Base-by-base conservation (phyloP, 2,797 vertebrate species). In the Mionectes olivaceus region DNA sequence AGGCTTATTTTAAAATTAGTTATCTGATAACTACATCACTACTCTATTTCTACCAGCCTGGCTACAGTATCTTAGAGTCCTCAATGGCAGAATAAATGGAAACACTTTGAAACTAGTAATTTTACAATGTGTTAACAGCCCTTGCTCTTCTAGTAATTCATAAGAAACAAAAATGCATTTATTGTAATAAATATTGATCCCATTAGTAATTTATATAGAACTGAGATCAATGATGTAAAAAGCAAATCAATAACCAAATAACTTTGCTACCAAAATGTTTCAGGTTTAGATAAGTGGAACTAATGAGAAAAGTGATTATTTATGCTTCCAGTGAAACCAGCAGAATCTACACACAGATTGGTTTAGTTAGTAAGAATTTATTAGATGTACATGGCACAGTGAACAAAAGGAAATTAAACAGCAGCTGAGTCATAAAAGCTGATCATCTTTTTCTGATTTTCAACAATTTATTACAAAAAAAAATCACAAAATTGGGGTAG, bases 391-490 rank as follows among this genome's bases (percentile, higher is more conserved):
- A 2, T 11, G 27, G n/a, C 3, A 2, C 23, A 9, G 19, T 30
- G 55, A 33, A 33, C 49, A 68, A 19, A 78, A 52, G 37, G 32
- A 83, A 69, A 77, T 7, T 8, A 67, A 30, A 39, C 12, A 24
- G 46, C 19, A 71, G 35, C 44, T 28, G 1, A 63, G 39, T 5
- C 10, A 41, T 60, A 73, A 86, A 57, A 73, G 50, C 25, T 10
- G 13, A 22, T 27, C 5, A 28, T 32, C 2, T 44, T 50, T 25
- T 71, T 60, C 30, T 47, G 32, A 46, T 11, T 44, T 69, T 85
- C 50, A 73, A 5, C 0, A 0, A 27, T 12, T 19, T 75, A 22
- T 6, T 25, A 60, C 2, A 0, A 49, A 55, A 18, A 32, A 5
- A 11, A 43, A 32, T 9, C 7, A 50, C 19, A 57, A n/a, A 33